A percentile compares a stretch with the other conserved stretches of the same genome.
Evolutionary conservation across 2,797 vertebrate genomes (phyloP).

Genomic region (Brachyalestes nurse): DNA sequence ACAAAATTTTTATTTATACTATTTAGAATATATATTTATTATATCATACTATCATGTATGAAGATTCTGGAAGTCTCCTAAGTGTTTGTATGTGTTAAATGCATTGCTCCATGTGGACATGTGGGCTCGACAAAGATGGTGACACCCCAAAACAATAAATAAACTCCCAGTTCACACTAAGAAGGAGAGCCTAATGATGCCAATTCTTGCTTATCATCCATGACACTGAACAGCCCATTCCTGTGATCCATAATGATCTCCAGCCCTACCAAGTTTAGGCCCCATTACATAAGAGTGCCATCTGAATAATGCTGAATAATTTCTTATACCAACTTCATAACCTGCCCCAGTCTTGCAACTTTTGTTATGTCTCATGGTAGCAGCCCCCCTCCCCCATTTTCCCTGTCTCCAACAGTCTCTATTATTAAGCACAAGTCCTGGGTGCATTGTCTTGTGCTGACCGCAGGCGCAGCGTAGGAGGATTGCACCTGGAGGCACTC

Average conservation of each 20-base stretch:
- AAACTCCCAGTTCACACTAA: no score
- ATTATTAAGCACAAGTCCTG: constrained; percentile 51
- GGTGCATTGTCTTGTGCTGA: constrained; percentile 51
- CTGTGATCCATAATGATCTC: not conserved
- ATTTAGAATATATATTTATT: no score
- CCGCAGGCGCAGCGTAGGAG: constrained; percentile 38
- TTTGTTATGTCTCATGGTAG: constrained; percentile 32
- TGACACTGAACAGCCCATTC: not conserved
- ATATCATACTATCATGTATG: no score
- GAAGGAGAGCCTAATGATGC: no score
- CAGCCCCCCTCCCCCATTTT: not conserved
- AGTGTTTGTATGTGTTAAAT: no score
- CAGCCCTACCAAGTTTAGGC: not conserved
- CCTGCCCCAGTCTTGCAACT: constrained; percentile 28
- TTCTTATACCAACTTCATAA: constrained; percentile 28
- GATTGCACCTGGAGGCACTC: constrained; percentile 49
- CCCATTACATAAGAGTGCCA: constrained; percentile 2
- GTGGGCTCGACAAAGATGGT: no score
- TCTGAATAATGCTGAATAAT: constrained; percentile 27
- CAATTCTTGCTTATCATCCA: no score
- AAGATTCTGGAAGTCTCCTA: no score
- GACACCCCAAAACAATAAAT: no score
- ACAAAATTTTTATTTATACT: no score
- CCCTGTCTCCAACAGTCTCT: constrained; percentile 39
- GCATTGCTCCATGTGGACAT: no score